Conservation (phyloP, 1,140 invertebrate species). For the Caerostris extrusa region DNA sequence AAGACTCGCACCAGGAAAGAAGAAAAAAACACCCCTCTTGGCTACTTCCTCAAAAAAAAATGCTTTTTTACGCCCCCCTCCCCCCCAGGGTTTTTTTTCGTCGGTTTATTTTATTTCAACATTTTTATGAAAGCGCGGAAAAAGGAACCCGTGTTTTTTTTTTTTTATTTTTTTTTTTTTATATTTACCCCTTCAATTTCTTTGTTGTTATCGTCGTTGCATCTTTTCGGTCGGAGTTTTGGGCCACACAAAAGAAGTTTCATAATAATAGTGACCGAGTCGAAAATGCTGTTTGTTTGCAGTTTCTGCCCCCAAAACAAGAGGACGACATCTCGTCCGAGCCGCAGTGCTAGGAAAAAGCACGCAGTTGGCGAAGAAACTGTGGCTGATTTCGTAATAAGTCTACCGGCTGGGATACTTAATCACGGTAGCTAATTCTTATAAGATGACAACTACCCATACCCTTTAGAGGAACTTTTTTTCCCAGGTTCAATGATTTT, state of each 20-base stretch:
- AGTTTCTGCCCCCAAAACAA: no score
- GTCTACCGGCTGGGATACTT: no score
- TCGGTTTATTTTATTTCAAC: conserved; percentile 38
- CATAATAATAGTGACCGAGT: not conserved
- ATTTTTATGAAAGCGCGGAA: conserved; percentile 20
- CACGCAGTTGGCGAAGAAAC: no score
- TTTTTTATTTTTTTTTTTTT: no score
- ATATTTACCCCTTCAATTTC: not conserved
- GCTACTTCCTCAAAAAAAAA: not conserved
- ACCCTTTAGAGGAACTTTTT: no score
- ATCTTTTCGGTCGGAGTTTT: not conserved
- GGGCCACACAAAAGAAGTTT: not conserved
- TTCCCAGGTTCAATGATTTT: no score
- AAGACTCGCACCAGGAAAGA: not conserved
- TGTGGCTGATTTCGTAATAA: no score
- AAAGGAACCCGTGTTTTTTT: not conserved
- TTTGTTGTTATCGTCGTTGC: not conserved
- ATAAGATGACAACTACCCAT: no score
- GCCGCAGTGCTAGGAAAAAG: no score
- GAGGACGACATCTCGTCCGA: no score
- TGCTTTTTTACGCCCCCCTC: no score
- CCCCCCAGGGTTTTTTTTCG: not conserved
- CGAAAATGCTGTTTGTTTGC: not conserved
- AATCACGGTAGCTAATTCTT: no score
- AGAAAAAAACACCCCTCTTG: not conserved